These are phyloP conservation scores for Chalcosyrphus nemorum DNA, from an alignment of 2,888 invertebrate species.

Conservation along the genomic window DNA sequence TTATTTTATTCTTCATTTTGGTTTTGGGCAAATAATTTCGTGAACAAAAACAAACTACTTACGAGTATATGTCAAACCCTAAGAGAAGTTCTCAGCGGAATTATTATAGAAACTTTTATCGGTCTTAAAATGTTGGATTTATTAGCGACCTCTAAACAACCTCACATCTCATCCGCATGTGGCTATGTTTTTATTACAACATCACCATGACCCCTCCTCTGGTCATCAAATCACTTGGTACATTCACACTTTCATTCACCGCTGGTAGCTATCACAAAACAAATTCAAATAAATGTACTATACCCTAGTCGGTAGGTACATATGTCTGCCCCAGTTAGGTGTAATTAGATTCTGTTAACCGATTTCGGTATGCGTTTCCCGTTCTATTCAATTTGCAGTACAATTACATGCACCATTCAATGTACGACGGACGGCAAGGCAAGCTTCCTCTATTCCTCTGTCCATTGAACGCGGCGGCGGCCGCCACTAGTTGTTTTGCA, in stretches of 20 bases:
- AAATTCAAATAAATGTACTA: background rate
- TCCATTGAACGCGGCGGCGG: too few relatives aligned
- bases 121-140: too few relatives aligned
- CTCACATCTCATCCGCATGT: too few relatives aligned
- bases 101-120: too few relatives aligned
- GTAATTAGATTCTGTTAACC: constrained; percentile 11
- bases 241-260: background rate
- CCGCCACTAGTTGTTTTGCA: constrained; percentile 13
- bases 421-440: too few relatives aligned
- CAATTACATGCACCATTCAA: constrained; percentile 39
- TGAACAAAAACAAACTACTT: too few relatives aligned
- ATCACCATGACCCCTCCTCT: background rate
- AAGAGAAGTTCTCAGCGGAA: too few relatives aligned
- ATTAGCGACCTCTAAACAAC: too few relatives aligned
- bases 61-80: too few relatives aligned
- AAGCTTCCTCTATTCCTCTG: constrained; percentile 2
- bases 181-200: background rate
- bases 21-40: too few relatives aligned
- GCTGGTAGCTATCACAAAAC: background rate
- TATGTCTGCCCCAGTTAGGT: constrained; percentile 25
- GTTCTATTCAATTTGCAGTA: constrained; percentile 38
- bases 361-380: constrained; percentile 19
- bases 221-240: background rate
- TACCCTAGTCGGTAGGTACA: background rate
- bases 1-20: too few relatives aligned